Evolutionary conservation across 2,113 vertebrate species (phyloP).

Genomic region (Stictonetta naevosa): DNA sequence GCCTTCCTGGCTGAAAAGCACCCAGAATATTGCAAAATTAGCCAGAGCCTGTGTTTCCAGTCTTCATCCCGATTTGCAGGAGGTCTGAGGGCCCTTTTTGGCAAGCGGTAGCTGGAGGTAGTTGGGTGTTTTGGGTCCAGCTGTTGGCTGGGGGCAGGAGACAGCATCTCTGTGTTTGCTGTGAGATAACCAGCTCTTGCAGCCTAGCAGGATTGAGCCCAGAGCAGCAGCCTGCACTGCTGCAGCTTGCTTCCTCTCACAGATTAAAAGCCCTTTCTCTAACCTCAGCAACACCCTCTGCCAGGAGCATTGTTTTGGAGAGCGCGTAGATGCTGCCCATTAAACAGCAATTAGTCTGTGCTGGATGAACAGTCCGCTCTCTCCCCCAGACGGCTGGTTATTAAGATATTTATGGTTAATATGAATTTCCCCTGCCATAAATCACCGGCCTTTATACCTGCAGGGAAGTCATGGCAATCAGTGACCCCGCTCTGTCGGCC

Average conservation of each 20-base stretch:
- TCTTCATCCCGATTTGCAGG: background rate
- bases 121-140: fast-evolving
- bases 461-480: conserved; percentile 51
- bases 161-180: background rate
- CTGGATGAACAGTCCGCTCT: background rate
- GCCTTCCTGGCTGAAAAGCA: background rate
- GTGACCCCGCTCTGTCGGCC: background rate
- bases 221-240: background rate
- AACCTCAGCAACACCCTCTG: background rate
- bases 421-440: conserved; percentile 65
- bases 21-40: background rate
- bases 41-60: fast-evolving
- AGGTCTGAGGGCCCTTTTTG: background rate
- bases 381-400: conserved; percentile 48
- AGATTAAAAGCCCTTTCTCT: conserved; percentile 26
- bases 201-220: background rate
- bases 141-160: background rate
- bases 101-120: fast-evolving
- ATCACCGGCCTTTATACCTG: conserved; percentile 54
- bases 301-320: conserved; percentile 21
- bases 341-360: conserved; percentile 49
- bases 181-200: background rate
- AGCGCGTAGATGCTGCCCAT: background rate
- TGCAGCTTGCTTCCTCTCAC: background rate
- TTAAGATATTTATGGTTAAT: conserved; percentile 68